Evolutionary conservation across 2,888 invertebrate species (phyloP).

Genomic region (Hartigia nigra): DNA sequence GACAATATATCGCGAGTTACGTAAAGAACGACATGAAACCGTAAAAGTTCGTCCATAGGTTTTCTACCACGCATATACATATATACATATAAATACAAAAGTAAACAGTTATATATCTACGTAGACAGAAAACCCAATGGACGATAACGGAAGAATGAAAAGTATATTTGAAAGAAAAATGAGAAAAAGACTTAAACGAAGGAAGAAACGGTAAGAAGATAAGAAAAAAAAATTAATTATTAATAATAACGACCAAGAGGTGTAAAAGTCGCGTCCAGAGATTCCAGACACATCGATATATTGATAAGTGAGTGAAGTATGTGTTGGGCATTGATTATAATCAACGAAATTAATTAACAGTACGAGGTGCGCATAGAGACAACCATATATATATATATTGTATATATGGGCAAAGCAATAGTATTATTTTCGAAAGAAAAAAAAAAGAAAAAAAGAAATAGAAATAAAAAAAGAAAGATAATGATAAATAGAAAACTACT

Average conservation of each 20-base stretch:
- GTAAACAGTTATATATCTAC: not conserved
- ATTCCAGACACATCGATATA: conserved; percentile 17
- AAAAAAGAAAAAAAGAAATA: conserved; percentile 27
- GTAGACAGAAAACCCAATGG: not conserved
- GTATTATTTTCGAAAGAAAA: conserved; percentile 28
- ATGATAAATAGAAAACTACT: conserved; percentile 35
- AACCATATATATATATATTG: conserved; percentile 18
- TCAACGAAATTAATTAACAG: conserved; percentile 11
- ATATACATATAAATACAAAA: not conserved
- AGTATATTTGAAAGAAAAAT: conserved; percentile 17
- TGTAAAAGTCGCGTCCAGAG: not conserved
- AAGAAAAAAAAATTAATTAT: conserved; percentile 4
- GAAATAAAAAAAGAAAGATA: conserved; percentile 30
- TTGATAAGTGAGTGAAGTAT: not conserved
- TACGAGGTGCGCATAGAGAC: not conserved
- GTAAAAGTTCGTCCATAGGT: not conserved
- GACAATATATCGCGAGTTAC: not conserved
- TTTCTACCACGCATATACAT: not conserved
- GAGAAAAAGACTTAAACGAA: conserved; percentile 28
- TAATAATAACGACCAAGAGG: conserved; percentile 27
- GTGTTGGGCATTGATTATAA: conserved; percentile 33
- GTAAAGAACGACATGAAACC: not conserved
- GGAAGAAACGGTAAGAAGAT: not conserved
- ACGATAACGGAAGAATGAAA: not conserved
- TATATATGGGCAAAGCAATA: conserved; percentile 22